These are phyloP conservation scores for Drosophila sturtevanti DNA, from an alignment of 1,140 invertebrate genomes.

Conservation along the genomic window DNA sequence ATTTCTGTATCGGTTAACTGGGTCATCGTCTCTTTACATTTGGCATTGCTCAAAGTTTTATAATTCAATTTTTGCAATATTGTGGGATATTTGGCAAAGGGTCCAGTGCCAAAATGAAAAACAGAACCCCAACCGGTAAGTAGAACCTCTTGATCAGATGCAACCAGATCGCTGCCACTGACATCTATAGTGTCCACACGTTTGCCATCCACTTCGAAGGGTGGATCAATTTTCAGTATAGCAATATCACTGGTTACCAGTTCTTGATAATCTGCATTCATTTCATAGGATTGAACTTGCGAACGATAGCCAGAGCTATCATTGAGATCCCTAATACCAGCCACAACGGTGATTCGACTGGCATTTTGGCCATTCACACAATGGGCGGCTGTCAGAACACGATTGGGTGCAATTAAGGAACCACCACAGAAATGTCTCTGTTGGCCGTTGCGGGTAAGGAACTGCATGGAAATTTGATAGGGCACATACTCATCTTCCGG, in stretches of 20 bases:
- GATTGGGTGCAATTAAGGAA: conserved; percentile 83
- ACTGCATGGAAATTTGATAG: conserved; percentile 80
- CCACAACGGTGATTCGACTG: conserved; percentile 80
- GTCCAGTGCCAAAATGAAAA: conserved; percentile 73
- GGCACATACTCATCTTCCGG: conserved; percentile 70
- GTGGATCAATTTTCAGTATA: conserved; percentile 74
- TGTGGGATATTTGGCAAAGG: conserved; percentile 71
- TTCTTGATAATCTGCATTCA: conserved; percentile 76
- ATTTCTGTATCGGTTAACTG: conserved; percentile 82
- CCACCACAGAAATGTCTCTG: conserved; percentile 83
- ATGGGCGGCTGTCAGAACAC: conserved; percentile 84
- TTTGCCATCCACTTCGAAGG: conserved; percentile 68
- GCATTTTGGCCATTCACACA: conserved; percentile 83
- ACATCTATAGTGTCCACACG: conserved; percentile 69
- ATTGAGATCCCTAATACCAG: conserved; percentile 80
- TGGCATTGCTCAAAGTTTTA: conserved; percentile 65
- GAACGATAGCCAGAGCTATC: conserved; percentile 76
- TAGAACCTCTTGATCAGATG: conserved; percentile 58
- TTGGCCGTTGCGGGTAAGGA: conserved; percentile 56
- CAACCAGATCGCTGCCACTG: conserved; percentile 58
- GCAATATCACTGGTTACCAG: conserved; percentile 80
- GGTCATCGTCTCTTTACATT: conserved; percentile 70
- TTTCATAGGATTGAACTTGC: conserved; percentile 66
- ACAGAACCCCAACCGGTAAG: conserved; percentile 80
- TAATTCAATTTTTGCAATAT: conserved; percentile 66